Evolutionary conservation across 2,797 vertebrate species (phyloP), one percentile per base, ranked within the genome.

Genomic region (Xerus rutilus): DNA sequence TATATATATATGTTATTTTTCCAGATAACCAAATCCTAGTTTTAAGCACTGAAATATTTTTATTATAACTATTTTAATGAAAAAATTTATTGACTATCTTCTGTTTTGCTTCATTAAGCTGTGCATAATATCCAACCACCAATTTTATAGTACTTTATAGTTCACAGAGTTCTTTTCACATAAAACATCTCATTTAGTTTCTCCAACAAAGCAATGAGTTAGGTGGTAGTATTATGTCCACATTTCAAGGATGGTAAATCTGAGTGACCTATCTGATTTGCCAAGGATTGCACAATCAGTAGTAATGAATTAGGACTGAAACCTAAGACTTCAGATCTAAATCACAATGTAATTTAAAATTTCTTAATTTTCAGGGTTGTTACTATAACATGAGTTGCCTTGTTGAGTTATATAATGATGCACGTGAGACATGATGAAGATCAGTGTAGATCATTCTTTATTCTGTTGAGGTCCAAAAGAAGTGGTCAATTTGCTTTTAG

Each of bases 21-120:
- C 47, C 43, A 52, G 49, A 79, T 86, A 94, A 70, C 39, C 35
- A 91, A 95, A 89, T 65, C 52, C 47, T 91, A 86, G 59, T 89
- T 96, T 83, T 91, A 91, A 84, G 30, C 64, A 62, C 17, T 74
- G 72, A 83, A 86, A 81, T 81, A 89, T 45, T 97, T 92, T 92
- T 45, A 62, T 74, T 86, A 81, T 69, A 95, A 69, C 73, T 85
- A 70, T 94, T 95, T 92, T 93, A 92, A 79, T 91, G 76, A 92
- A 92, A 94, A 78, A 3, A 86, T 92, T 95, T 94, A 85, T 94
- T 91, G 79, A 91, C 69, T 73, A 18, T 87, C 84, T 96, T 87
- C 69, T 93, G 72, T 87, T 96, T 89, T 91, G 79, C 83, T 94
- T 97, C 89, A 91, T 96, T 97, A 96, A 96, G 45, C 39, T 84